Percentiles rank a stretch among this genome's conserved stretches.
These are phyloP conservation scores for Drosophila pseudoobscura DNA, from an alignment of 1,140 invertebrate species.

Conservation along the genomic window DNA sequence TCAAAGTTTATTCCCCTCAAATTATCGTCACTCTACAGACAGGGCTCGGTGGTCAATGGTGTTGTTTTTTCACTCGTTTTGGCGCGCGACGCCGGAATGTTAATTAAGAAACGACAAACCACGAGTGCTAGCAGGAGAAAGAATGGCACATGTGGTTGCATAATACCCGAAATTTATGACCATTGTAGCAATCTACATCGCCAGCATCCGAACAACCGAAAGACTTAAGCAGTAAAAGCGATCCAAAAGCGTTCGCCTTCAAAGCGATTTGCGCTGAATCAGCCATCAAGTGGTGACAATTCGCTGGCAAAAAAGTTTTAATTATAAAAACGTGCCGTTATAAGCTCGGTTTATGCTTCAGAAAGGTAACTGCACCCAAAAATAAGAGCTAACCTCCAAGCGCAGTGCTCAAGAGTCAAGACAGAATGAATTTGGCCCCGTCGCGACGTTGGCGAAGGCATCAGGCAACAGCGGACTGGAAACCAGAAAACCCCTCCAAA, in stretches of 20 bases:
- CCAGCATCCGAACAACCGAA: slow-evolving; percentile 19
- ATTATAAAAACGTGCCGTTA: slow-evolving; percentile 47
- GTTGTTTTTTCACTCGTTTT: slow-evolving; percentile 2
- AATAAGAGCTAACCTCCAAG: slow-evolving; percentile 35
- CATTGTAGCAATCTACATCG: slow-evolving; percentile 16
- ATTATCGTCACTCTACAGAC: not conserved
- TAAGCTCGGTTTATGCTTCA: slow-evolving; percentile 17
- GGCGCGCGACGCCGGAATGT: slow-evolving; percentile 18
- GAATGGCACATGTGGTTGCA: slow-evolving; percentile 32
- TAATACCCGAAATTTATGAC: slow-evolving; percentile 23
- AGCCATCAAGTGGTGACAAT: slow-evolving; percentile 40
- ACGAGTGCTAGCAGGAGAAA: slow-evolving; percentile 9
- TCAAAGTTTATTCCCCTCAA: slow-evolving; percentile 27
- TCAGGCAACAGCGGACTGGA: not conserved
- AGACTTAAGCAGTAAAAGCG: slow-evolving; percentile 2
- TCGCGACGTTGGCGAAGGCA: not conserved
- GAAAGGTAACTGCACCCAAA: slow-evolving; percentile 40
- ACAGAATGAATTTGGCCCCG: slow-evolving; percentile 17
- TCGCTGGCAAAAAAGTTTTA: slow-evolving; percentile 32
- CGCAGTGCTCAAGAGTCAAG: not conserved
- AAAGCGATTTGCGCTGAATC: slow-evolving; percentile 30
- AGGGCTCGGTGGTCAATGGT: too few species aligned
- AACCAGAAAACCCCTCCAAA: slow-evolving; percentile 2
- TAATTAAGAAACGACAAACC: slow-evolving; percentile 18
- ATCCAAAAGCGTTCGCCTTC: not conserved